Conservation (phyloP, 2,113 vertebrate species). For the Todiramphus saurophagus region DNA sequence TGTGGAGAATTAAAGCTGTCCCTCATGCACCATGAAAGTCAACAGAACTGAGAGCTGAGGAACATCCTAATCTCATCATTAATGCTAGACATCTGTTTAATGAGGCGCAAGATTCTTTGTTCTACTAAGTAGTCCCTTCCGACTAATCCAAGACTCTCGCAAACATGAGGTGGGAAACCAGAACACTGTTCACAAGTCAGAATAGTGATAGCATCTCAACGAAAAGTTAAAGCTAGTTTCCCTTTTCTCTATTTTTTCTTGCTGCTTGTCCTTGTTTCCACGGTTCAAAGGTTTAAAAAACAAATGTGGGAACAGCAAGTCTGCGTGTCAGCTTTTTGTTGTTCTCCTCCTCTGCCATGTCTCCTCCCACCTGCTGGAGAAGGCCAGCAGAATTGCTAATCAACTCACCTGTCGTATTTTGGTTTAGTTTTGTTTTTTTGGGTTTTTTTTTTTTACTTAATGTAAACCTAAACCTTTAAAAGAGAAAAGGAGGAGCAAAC, state of each 20-base stretch:
- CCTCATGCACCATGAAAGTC: background rate
- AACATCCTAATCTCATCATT: rapidly evolving
- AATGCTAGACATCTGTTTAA: background rate
- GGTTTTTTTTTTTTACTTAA: background rate
- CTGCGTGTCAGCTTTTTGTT: background rate
- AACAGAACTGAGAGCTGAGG: background rate
- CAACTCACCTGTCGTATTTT: background rate
- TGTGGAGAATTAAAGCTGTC: background rate
- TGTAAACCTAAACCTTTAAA: background rate
- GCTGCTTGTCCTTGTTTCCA: background rate
- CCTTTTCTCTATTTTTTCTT: background rate
- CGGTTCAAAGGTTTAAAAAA: background rate
- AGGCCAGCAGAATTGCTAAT: background rate
- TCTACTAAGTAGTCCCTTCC: background rate
- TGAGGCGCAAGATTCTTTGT: background rate
- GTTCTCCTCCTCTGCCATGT: background rate
- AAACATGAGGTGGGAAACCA: background rate
- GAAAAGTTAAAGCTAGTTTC: background rate
- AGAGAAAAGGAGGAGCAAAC: background rate
- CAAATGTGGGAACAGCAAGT: background rate
- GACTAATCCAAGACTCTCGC: background rate
- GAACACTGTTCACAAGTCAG: background rate
- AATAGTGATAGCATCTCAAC: background rate
- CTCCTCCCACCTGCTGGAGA: background rate
- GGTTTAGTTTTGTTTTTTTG: too few relatives aligned